A percentile compares a stretch with the other conserved stretches of the same genome.
Conservation (phyloP, 2,797 vertebrate species). For the Neoniphon sammara region DNA sequence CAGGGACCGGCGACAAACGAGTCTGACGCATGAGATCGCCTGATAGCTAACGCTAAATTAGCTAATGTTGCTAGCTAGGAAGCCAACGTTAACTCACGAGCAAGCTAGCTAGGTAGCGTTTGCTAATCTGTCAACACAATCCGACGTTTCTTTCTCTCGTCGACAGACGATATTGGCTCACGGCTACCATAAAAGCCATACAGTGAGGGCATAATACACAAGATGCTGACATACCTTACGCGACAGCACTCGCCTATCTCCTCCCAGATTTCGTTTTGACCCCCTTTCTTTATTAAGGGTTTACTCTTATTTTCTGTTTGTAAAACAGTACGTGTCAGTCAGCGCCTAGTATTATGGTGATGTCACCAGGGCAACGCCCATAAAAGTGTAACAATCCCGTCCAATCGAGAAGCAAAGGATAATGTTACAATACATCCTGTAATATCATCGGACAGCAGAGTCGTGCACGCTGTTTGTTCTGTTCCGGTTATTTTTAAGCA, state of each 20-base stretch:
- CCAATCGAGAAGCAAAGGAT: no score
- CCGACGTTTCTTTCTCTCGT: conserved; percentile 32
- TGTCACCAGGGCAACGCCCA: conserved; percentile 78
- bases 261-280: not conserved
- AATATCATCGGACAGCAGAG: not conserved
- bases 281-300: conserved; percentile 48
- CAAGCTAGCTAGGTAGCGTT: conserved; percentile 21
- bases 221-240: not conserved
- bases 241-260: conserved; percentile 20
- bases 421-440: not conserved
- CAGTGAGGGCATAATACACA: rapidly evolving
- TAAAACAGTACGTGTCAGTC: conserved; percentile 73
- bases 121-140: conserved; percentile 19
- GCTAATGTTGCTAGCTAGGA: conserved; percentile 44
- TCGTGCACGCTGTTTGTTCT: not conserved
- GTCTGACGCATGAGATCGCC: conserved; percentile 25
- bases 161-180: not conserved
- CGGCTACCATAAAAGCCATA: not conserved
- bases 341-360: conserved; percentile 44
- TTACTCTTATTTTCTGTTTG: conserved; percentile 25
- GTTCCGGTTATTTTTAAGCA: rapidly evolving
- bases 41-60: conserved; percentile 1
- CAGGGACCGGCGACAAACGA: not conserved
- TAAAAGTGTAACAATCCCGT: conserved; percentile 19
- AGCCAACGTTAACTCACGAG: conserved; percentile 16